Conservation (phyloP, 2,113 vertebrate species). For the Tautogolabrus adspersus region DNA sequence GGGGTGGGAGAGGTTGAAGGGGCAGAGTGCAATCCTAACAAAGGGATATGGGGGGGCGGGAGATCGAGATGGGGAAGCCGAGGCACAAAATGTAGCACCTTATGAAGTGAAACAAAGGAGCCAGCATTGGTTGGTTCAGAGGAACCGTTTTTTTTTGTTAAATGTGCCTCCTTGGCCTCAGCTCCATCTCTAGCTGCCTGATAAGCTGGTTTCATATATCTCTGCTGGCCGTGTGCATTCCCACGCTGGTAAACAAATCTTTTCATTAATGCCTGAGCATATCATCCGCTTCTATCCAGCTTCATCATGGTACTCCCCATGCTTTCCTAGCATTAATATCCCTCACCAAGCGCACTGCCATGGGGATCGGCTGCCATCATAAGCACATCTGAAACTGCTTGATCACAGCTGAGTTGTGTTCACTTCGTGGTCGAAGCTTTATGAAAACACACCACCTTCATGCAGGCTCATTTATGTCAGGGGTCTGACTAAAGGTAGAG, state of each 20-base stretch:
- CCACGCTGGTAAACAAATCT: slow-evolving; percentile 45
- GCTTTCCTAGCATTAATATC: slow-evolving; percentile 62
- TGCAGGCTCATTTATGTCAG: slow-evolving; percentile 49
- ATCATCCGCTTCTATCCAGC: slow-evolving; percentile 64
- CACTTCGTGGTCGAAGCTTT: slow-evolving; percentile 51
- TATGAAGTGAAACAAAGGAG: slow-evolving; percentile 58
- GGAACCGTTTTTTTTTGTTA: slow-evolving; percentile 31
- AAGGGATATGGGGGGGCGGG: slow-evolving; percentile 38
- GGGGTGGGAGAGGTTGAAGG: slow-evolving; percentile 80
- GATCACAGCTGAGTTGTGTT: not conserved
- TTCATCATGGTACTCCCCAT: slow-evolving; percentile 51
- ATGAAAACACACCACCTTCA: slow-evolving; percentile 29
- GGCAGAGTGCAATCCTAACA: slow-evolving; percentile 75
- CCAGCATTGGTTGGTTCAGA: slow-evolving; percentile 42
- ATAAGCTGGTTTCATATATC: slow-evolving; percentile 69
- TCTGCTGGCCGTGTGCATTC: slow-evolving; percentile 62
- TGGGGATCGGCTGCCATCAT: slow-evolving; percentile 26
- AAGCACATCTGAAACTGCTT: slow-evolving; percentile 35
- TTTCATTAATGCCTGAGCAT: slow-evolving; percentile 61
- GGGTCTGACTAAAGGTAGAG: slow-evolving; percentile 45
- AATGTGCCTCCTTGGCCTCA: slow-evolving; percentile 66
- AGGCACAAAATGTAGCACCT: slow-evolving; percentile 75
- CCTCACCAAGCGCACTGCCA: slow-evolving; percentile 49
- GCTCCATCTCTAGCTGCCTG: slow-evolving; percentile 72
- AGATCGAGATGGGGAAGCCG: slow-evolving; percentile 49